Percentiles rank a stretch among this genome's conserved stretches.
These are phyloP conservation scores for Malaclemys terrapin DNA, from an alignment of 2,113 vertebrate species.

Conservation along the genomic window DNA sequence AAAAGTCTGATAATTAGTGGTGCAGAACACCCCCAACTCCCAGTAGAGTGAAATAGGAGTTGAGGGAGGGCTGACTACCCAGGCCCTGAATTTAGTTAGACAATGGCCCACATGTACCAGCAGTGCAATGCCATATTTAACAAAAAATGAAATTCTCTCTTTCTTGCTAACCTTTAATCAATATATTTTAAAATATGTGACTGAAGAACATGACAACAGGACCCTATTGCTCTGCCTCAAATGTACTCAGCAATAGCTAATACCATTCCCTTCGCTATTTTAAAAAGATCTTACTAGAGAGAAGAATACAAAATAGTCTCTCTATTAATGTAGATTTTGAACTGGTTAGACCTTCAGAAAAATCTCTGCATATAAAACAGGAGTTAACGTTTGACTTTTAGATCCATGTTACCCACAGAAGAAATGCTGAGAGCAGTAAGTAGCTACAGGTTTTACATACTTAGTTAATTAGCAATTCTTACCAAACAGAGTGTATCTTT, in stretches of 20 bases:
- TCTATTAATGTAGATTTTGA: neutral
- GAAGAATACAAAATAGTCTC: neutral
- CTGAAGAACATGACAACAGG: slow-evolving; percentile 26
- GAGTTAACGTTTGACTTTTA: slow-evolving; percentile 48
- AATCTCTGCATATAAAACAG: slow-evolving; percentile 1
- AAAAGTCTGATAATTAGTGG: neutral
- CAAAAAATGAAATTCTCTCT: neutral
- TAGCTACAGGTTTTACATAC: slow-evolving; percentile 85
- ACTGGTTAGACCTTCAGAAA: slow-evolving; percentile 13
- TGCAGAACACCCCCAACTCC: neutral
- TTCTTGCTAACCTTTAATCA: slow-evolving; percentile 47
- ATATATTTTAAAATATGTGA: slow-evolving; percentile 68
- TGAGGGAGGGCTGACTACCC: neutral
- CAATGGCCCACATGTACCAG: neutral
- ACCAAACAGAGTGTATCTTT: slow-evolving; percentile 87
- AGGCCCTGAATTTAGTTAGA: neutral
- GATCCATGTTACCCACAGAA: slow-evolving; percentile 13
- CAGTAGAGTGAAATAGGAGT: neutral
- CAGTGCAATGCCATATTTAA: slow-evolving; percentile 3
- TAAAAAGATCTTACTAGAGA: neutral
- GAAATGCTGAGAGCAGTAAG: slow-evolving; percentile 31
- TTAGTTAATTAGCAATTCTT: slow-evolving; percentile 90
- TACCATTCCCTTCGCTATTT: neutral
- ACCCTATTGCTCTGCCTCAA: slow-evolving; percentile 48
- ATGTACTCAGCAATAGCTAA: neutral